Evolutionary conservation across 2,113 vertebrate species (phyloP).

Genomic region (Recurvirostra avosetta): DNA sequence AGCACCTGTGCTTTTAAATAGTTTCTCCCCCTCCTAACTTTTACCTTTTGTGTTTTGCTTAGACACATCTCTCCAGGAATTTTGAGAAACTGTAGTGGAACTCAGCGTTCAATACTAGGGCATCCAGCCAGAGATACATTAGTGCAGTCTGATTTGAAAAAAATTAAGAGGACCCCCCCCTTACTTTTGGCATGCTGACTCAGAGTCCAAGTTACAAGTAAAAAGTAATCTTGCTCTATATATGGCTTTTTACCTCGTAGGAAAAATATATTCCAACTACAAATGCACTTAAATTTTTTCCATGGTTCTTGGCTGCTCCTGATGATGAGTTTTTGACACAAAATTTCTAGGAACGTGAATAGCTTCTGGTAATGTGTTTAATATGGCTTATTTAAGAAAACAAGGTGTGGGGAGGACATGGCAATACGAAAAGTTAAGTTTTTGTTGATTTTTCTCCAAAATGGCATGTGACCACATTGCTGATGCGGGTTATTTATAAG

Average conservation of each 20-base stretch:
- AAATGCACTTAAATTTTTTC: background rate
- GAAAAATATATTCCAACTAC: background rate
- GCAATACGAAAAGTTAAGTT: background rate
- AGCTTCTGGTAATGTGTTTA: background rate
- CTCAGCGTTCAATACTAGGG: accelerated
- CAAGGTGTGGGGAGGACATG: background rate
- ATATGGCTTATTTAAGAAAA: background rate
- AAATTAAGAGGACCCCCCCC: background rate
- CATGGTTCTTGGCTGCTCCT: background rate
- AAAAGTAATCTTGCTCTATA: background rate
- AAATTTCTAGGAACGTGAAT: background rate
- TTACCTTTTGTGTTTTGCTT: background rate
- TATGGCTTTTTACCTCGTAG: background rate
- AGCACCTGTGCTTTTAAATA: background rate
- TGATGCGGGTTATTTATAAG: background rate
- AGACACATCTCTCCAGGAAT: background rate
- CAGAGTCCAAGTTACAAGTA: background rate
- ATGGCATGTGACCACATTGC: background rate
- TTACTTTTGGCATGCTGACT: background rate
- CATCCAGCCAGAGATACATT: background rate
- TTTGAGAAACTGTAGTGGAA: background rate
- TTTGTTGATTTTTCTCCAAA: background rate
- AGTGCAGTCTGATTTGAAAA: background rate
- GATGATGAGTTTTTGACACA: background rate
- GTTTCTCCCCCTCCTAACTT: background rate